Evolutionary conservation across 2,888 invertebrate species (phyloP), one percentile per base, ranked within the genome.

Genomic region (Megastigmus dorsalis): DNA sequence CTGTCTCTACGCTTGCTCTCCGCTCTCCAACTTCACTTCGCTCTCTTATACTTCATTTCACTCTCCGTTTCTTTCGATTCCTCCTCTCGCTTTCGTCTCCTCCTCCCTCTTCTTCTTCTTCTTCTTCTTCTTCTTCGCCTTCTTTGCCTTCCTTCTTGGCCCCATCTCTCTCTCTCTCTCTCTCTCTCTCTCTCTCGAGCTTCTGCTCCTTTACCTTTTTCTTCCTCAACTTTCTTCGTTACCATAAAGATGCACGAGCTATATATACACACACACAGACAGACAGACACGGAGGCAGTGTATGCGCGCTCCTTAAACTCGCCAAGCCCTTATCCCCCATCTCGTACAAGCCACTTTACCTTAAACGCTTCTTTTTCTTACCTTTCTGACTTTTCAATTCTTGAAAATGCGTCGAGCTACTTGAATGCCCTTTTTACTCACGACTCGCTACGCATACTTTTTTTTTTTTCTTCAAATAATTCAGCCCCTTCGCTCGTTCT

Each of bases 41-140:
- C 72, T 76, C 50, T 10, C 50, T 45, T 13, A n/a, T n/a, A n/a
- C 54, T 43, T 36, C 45, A 33, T 60, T 52, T 69, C 57, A 57
- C 74, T 74, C 76, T 69, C 60, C 50, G 36, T 68, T 43, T 68
- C 74, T 78, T 70, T 74, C 43, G 67, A 60, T 62, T 41, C 52
- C 62, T 63, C 65, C 54, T 60, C 67, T 67, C 38, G 50, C 74
- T 75, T 73, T 63, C 57, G 52, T 62, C 50, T 43, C 33, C 36
- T 68, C 43, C 54, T n/a, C 3, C 9, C 62, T 13, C 41, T 6
- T 6, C 10, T 10, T 30, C 18, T 28, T 18, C 65, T 3, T 38
- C 43, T 18, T 55, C 45, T 15, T 15, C 5, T 13, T 41, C 23
- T 41, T n/a, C 41, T 18, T 9, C 38, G 2, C 15, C 36, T 18